Evolutionary conservation across 2,797 vertebrate species (phyloP), one percentile per base, ranked within the genome.

Genomic region (Liparis tanakae): DNA sequence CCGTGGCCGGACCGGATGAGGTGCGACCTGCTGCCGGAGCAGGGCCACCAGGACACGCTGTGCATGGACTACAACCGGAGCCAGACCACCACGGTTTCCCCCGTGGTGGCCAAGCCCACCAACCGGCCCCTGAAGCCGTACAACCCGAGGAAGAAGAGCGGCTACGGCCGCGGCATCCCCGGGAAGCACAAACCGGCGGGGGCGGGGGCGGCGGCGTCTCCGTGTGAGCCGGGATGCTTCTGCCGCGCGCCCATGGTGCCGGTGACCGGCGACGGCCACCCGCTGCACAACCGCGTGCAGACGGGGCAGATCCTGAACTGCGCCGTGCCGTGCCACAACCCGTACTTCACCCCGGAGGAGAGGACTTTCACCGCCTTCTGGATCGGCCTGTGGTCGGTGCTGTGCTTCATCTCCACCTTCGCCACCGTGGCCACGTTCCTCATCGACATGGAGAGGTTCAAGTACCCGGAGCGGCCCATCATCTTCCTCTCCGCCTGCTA

Each of bases 1-100:
- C 96, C 97, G 67, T 98, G 97, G 97, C 97, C 97, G 0, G 97
- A 98, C 88, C 92, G 96, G 74, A 98, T 98, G 97, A 93, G 95
- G 76, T 98, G 97, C 90, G 97, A 98, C 70, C 92, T 96, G 80
- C 95, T 98, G 58, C 97, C 97, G 0, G 95, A 95, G 84, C 96
- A 96, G 62, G 96, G 96, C 72, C 91, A 94, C 89, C 94, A 94
- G 10, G 95, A 96, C 91, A 95, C 91, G 44, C 93, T 98, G 76
- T 98, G 97, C 85, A 98, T 98, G 97, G 97, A 98, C 95, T 94
- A 98, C 93, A 97, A 98, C 93, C 93, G 94, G 63, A 97, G 94
- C 9, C 96, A 96, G 74, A 89, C 91, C 72, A 94, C 92, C 50
- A 94, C 96, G 0, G 91, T 90, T 1, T 92, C 95, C 0, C 93